phyloP scores from a whole-genome alignment of 2,797 vertebrate genomes.

The Darevskia mixta region DNA sequence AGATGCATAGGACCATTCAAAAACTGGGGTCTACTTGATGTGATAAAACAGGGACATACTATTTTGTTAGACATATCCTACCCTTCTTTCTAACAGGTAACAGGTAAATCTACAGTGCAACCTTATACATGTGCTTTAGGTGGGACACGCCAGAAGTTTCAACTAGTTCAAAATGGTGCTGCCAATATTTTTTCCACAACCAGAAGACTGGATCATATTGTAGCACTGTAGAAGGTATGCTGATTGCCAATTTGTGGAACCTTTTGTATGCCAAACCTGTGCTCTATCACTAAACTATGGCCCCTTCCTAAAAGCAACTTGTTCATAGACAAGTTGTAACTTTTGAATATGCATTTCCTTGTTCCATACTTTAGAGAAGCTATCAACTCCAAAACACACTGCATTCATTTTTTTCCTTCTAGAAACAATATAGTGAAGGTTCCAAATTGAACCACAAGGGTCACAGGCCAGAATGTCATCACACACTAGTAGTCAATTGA shows the following conservation, averaged over 20 bases:
- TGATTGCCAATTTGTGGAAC: not conserved
- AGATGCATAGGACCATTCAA: conserved; percentile 70
- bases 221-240: too few relatives aligned
- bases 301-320: conserved; percentile 4
- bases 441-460: conserved; percentile 40
- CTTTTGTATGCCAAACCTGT: not conserved
- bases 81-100: too few relatives aligned
- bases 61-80: conserved; percentile 33
- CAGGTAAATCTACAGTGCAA: too few relatives aligned
- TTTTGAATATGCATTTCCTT: conserved; percentile 43
- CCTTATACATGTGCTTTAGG: not conserved
- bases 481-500: not conserved
- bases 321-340: not conserved
- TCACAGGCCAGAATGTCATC: not conserved
- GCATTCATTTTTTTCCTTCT: conserved; percentile 66
- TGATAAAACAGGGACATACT: conserved; percentile 58
- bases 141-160: not conserved
- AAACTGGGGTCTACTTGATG: conserved; percentile 71
- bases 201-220: too few relatives aligned
- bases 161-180: too few relatives aligned
- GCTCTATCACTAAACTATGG: not conserved
- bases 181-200: too few relatives aligned
- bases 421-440: conserved; percentile 56
- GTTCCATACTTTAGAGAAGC: conserved; percentile 60
- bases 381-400: conserved; percentile 58